Evolutionary conservation across 2,113 vertebrate species (phyloP), one percentile per base, ranked within the genome.

Genomic region (Tachuris rubrigastra): DNA sequence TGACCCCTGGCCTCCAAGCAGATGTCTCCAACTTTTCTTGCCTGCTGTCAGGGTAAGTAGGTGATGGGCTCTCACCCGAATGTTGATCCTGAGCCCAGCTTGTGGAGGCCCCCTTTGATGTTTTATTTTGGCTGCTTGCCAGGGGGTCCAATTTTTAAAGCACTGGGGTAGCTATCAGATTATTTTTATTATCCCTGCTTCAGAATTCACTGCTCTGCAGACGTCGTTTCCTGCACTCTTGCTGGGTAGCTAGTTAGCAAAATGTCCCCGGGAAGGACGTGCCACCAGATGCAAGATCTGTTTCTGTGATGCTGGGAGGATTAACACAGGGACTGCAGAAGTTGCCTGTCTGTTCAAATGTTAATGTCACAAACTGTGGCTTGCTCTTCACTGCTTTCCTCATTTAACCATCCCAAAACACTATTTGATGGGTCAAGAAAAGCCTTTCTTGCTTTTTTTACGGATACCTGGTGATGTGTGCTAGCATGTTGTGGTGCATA

Each of bases 11-110:
- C 92, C 92, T 87, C 68, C 47, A 6, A 92, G 76, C 96, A 97
- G 96, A 96, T 96, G 95, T 96, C 92, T 95, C 88, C 80, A 90
- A 92, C 93, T 96, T 96, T 94, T 96, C 95, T 89, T 97, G 90
- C 95, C 92, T 93, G 93, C 83, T 96, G 95, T 95, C 95, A 95
- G 90, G 39, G 85, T 92, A 74, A 86, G 88, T 88, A 92, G 90
- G 76, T 90, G 92, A 83, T 62, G 65, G 90, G 65, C 93, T 95
- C 72, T 94, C 96, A 67, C 85, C 47, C 0, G 15, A 93, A 41
- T 92, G 92, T 89, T 93, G 93, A 95, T 91, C 63, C 91, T 60
- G 71, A 90, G 84, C 50, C 79, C 1, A 23, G 85, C 81, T 93
- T 60, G 31, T 49, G 68, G 79, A 90, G 90, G 62, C 44, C n/a